phyloP scores from a whole-genome alignment of 2,113 vertebrate species.

The Puffinus mauretanicus region DNA sequence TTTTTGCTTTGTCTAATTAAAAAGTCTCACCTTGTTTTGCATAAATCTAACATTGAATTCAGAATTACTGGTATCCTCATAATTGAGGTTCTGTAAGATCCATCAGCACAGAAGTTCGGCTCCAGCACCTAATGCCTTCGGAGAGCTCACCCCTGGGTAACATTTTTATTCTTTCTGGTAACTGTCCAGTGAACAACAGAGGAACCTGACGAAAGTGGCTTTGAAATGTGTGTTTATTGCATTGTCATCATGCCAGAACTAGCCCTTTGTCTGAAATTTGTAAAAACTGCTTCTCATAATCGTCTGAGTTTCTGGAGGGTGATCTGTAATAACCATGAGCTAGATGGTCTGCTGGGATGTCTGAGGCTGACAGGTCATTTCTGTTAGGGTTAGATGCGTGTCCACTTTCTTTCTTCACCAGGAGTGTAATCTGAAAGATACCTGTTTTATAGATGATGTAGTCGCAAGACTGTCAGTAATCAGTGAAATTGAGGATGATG shows the following conservation, averaged over 20 bases:
- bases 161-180: slow-evolving; percentile 44
- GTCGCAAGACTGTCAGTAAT: accelerated
- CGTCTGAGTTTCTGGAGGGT: neutral
- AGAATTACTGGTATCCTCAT: neutral
- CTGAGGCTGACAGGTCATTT: neutral
- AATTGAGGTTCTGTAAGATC: neutral
- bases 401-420: neutral
- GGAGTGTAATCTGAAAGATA: neutral
- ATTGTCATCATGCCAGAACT: slow-evolving; percentile 31
- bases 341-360: neutral
- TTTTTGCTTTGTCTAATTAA: neutral
- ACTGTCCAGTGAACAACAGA: neutral
- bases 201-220: slow-evolving; percentile 26
- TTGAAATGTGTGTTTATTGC: slow-evolving; percentile 63
- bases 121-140: neutral
- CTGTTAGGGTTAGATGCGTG: neutral
- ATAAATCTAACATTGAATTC: neutral
- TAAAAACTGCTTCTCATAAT: neutral
- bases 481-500: neutral
- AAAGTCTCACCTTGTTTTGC: neutral
- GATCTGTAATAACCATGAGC: neutral
- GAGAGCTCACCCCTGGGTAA: slow-evolving; percentile 44
- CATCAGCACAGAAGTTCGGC: neutral
- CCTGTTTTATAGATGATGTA: neutral
- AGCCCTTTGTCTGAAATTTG: neutral